Evolutionary conservation across 2,113 vertebrate species (phyloP).

Genomic region (Thalassoma bifasciatum): DNA sequence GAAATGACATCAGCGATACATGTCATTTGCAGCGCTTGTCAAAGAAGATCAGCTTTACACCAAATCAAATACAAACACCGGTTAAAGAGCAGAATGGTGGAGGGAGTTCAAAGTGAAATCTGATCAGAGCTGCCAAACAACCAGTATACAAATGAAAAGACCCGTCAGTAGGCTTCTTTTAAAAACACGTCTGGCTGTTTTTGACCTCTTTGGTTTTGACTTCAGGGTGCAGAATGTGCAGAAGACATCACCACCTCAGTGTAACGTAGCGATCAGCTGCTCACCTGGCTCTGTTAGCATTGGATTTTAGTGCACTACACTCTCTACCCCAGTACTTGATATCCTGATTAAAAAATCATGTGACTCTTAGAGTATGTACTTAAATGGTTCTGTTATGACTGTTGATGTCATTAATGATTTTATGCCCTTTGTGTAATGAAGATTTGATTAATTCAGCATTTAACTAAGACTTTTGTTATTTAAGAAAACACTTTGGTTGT

Average conservation of each 20-base stretch:
- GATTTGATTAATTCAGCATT: no score
- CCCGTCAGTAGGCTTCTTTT: conserved; percentile 10
- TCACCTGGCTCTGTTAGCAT: no score
- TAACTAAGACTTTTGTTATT: not conserved
- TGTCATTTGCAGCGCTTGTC: conserved; percentile 77
- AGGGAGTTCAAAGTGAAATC: conserved; percentile 69
- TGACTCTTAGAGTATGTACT: no score
- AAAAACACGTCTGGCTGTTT: not conserved
- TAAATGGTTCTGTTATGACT: no score
- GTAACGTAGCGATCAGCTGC: no score
- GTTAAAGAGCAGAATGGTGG: conserved; percentile 61
- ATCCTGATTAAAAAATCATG: no score
- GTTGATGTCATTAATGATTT: no score
- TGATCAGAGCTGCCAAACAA: conserved; percentile 74
- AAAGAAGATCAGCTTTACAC: conserved; percentile 69
- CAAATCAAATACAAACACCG: conserved; percentile 71
- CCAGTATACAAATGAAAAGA: conserved; percentile 13
- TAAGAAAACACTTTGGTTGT: conserved; percentile 44
- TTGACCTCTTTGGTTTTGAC: not conserved
- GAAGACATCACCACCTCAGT: no score
- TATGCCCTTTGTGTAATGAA: no score
- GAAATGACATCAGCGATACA: conserved; percentile 78
- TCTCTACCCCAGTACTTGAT: no score
- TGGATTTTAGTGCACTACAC: no score
- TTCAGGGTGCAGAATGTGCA: no score